Base-by-base conservation (phyloP, 1,140 invertebrate species). In the Riptortus pedestris region DNA sequence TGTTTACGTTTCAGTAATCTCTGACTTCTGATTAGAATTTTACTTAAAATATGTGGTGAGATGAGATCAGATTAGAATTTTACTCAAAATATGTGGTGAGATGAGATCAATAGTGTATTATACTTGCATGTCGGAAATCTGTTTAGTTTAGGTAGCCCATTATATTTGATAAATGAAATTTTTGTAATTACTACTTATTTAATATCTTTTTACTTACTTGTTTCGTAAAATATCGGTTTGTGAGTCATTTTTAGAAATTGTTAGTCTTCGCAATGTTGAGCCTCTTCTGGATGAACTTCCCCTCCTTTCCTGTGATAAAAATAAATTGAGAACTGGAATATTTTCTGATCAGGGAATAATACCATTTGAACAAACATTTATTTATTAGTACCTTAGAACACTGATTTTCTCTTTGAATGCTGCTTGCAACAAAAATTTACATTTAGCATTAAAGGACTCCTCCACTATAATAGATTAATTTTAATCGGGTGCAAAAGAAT, bases 321-420 rank as follows among this genome's bases (percentile, higher is more conserved):
- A 2, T 26, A 24, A 26, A 26, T 9, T 27, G 14, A 38, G 31
- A 38, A 38, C 31, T 7, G 14, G 31, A 38, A 14, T 14, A 38
- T 55, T 48, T 48, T 55, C 26, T 55, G 18, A 7, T 24, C 9
- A 3, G 9, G 22, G 22, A 48, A 24, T 51, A n/a, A 51, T 16
- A 3, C 26, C 26, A 55, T 55, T 55, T 55, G n/a, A n/a, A n/a
- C n/a, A n/a, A n/a, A n/a, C 22, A 14, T 55, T 26, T 24, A 1
- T 18, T 55, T 9, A 24, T 9, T 43, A 38, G 45, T 63, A 67
- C 66, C 66, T 67, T 60, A 67, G 47, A 63, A 43, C 33, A 67
- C 63, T 51, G 66, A 64, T 29, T 64, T 57, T 60, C 66, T 67
- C 57, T 64, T 63, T 51, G 51, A 43, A 43, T 51, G 66, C 57